Conservation (phyloP, 1,140 invertebrate species). For the Hycleus cichorii region DNA sequence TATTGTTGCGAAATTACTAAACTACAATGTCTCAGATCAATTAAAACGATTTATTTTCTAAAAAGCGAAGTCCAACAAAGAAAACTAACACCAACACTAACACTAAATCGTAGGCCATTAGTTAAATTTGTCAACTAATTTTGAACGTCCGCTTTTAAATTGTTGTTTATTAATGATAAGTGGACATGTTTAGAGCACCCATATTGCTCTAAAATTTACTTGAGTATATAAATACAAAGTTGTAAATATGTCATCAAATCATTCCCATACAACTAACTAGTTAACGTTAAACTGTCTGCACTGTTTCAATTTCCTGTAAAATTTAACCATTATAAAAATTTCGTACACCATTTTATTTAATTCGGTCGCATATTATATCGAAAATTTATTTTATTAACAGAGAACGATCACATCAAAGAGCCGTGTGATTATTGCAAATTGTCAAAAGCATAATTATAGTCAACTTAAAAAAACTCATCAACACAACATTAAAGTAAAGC, state of each 20-base stretch:
- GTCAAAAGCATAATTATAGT: too few species aligned
- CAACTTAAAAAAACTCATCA: too few species aligned
- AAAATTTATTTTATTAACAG: too few species aligned
- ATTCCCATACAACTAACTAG: constrained; percentile 22
- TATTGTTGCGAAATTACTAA: constrained; percentile 2
- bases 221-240: constrained; percentile 16
- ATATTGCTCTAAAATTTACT: neutral
- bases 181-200: constrained; percentile 14
- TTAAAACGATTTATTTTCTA: neutral
- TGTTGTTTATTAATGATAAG: constrained; percentile 13
- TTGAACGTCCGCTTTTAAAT: constrained; percentile 8
- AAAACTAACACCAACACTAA: neutral
- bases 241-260: constrained; percentile 23
- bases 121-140: constrained; percentile 10
- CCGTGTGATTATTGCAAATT: too few species aligned
- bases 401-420: too few species aligned
- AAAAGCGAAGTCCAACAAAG: neutral
- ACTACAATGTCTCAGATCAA: too few species aligned
- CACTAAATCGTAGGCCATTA: neutral
- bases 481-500: too few species aligned
- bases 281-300: constrained; percentile 21
- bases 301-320: constrained; percentile 13
- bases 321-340: too few species aligned
- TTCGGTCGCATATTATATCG: too few species aligned
- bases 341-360: too few species aligned